These are phyloP conservation scores for Drosophila sordidula DNA, from an alignment of 2,888 invertebrate species.

Conservation along the genomic window DNA sequence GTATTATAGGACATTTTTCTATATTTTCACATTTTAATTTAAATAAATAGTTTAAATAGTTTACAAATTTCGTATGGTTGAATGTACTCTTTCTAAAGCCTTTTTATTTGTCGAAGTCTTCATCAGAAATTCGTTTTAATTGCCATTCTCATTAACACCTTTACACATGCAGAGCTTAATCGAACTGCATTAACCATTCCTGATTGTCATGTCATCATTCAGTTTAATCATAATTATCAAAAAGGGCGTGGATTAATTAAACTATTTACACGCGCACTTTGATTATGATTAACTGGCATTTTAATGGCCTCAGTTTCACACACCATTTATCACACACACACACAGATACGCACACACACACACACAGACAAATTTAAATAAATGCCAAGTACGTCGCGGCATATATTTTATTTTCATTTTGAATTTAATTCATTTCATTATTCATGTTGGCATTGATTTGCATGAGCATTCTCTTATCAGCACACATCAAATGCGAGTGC, in stretches of 20 bases:
- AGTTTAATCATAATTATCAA: constrained; percentile 43
- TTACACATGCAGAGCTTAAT: constrained; percentile 16
- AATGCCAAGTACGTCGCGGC: constrained; percentile 1
- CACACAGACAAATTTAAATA: constrained; percentile 4
- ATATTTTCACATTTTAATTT: too few relatives aligned
- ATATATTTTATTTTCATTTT: constrained; percentile 32
- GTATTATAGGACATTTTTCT: too few relatives aligned
- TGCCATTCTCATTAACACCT: constrained; percentile 19
- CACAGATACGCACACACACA: constrained; percentile 3
- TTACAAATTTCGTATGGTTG: too few relatives aligned
- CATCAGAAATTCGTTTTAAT: background rate
- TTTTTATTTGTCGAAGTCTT: background rate
- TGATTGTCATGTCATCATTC: constrained; percentile 21
- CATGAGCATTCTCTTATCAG: constrained; percentile 44
- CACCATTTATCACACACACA: constrained; percentile 36
- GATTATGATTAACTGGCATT: constrained; percentile 53
- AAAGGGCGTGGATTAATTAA: constrained; percentile 52
- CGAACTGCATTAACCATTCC: constrained; percentile 4
- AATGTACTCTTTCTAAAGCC: background rate
- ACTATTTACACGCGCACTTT: constrained; percentile 48
- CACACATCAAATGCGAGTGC: constrained; percentile 48
- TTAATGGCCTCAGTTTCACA: constrained; percentile 57
- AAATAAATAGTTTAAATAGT: too few relatives aligned
- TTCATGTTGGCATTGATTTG: constrained; percentile 46
- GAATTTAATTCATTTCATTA: constrained; percentile 53